Conservation (phyloP, 1,140 invertebrate species). For the Microplitis mediator region DNA sequence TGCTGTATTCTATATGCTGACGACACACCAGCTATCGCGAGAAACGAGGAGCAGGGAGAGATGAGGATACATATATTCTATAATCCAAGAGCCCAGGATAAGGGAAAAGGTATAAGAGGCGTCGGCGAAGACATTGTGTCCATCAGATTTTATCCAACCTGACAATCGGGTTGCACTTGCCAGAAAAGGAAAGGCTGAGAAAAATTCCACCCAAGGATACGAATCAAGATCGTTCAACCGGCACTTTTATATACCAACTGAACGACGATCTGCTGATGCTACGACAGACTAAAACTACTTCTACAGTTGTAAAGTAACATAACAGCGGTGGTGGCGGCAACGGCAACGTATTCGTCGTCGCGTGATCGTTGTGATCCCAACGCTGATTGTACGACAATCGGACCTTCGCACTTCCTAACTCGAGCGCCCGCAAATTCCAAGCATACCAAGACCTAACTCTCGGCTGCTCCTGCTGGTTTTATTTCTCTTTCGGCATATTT, state of each 20-base stretch:
- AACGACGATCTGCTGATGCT: background rate
- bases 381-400: conserved; percentile 21
- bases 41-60: background rate
- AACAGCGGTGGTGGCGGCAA: background rate
- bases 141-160: conserved; percentile 31
- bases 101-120: background rate
- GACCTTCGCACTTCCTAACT: conserved; percentile 32
- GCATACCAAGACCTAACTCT: background rate
- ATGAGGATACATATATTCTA: background rate
- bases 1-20: no score
- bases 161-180: conserved; percentile 26
- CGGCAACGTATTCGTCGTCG: background rate
- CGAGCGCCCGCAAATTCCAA: conserved; percentile 26
- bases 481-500: no score
- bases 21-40: background rate
- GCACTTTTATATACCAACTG: conserved; percentile 2
- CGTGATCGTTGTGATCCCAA: conserved; percentile 19
- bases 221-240: conserved; percentile 36
- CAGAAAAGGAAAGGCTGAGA: conserved; percentile 41
- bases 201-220: conserved; percentile 40
- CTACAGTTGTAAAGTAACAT: background rate
- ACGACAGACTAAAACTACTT: no score
- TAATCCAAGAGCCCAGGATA: background rate
- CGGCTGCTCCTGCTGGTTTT: background rate
- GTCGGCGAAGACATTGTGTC: conserved; percentile 5